A percentile compares a stretch with the other conserved stretches of the same genome.
Conservation (phyloP, 2,888 invertebrate genomes). For the Oxystoma pomonae region DNA sequence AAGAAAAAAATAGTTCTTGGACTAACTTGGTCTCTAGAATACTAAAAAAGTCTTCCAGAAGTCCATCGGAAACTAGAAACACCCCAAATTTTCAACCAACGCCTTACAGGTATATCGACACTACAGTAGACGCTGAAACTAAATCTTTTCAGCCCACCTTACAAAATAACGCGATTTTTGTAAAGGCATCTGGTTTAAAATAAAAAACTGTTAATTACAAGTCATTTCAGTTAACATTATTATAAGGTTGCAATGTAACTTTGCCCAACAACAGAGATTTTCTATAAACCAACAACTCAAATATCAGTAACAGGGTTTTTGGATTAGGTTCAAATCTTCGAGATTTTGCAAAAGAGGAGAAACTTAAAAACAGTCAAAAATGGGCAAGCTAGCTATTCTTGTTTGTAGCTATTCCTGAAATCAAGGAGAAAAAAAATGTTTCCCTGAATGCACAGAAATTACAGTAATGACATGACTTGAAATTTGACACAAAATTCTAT, state of each 20-base stretch:
- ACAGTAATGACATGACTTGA: no score
- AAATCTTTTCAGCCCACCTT: no score
- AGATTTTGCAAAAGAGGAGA: constrained; percentile 42
- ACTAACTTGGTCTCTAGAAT: constrained; percentile 43
- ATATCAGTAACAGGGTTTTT: constrained; percentile 50
- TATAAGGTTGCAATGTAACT: constrained; percentile 17
- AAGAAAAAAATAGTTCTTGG: constrained; percentile 33
- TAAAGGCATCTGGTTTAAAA: constrained; percentile 10
- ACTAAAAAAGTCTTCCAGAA: constrained; percentile 35
- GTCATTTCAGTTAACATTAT: constrained; percentile 30
- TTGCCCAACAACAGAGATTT: not conserved
- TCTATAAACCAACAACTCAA: constrained; percentile 11
- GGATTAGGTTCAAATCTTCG: constrained; percentile 60
- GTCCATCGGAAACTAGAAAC: constrained; percentile 40
- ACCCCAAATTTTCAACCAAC: constrained; percentile 39
- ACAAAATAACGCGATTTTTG: constrained; percentile 21
- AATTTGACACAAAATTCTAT: no score
- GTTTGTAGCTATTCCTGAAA: no score
- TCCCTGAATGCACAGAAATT: no score
- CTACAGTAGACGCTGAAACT: constrained; percentile 35
- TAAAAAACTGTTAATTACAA: constrained; percentile 14
- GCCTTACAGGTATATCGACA: constrained; percentile 48
- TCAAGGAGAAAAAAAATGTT: no score
- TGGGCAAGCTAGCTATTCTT: constrained; percentile 49
- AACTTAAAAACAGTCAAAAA: constrained; percentile 42